Evolutionary conservation across 37 sponge, comb jelly and placozoan species (phyloP).

Genomic region (Halichondria panicea): DNA sequence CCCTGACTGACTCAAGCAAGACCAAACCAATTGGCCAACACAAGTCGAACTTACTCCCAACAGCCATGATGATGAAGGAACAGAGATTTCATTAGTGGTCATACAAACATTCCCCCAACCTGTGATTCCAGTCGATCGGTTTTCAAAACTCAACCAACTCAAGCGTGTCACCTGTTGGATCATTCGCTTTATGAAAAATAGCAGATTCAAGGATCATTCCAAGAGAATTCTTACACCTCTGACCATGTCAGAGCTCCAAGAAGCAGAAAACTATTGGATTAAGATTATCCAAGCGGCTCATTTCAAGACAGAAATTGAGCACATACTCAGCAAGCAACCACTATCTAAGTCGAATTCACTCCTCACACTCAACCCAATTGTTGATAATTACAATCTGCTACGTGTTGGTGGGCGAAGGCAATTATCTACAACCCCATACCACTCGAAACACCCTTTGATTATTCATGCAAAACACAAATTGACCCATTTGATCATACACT

Average conservation of each 20-base stretch:
- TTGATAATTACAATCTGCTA: neutral
- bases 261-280: conserved; percentile 31
- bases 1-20: neutral
- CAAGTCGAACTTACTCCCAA: neutral
- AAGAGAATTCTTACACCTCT: conserved; percentile 24
- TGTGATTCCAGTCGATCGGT: conserved; percentile 12
- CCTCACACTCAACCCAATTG: conserved; percentile 28
- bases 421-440: conserved; percentile 10
- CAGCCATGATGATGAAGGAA: conserved; percentile 6
- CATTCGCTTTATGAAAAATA: conserved; percentile 16
- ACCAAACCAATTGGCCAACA: neutral
- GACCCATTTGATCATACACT: conserved; percentile 22
- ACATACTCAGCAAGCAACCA: neutral
- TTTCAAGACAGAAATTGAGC: conserved; percentile 17
- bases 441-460: conserved; percentile 27
- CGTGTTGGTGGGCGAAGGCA: no score
- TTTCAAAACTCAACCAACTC: conserved; percentile 21
- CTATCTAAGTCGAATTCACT: conserved; percentile 22
- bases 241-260: neutral
- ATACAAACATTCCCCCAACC: neutral
- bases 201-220: neutral
- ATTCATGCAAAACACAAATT: conserved; percentile 38
- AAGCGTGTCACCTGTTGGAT: conserved; percentile 34
- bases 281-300: conserved; percentile 7
- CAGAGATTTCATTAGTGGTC: neutral